Evolutionary conservation across 37 sponge, comb jelly and placozoan genomes (phyloP).

Genomic region (Diacarnus erythraeanus): DNA sequence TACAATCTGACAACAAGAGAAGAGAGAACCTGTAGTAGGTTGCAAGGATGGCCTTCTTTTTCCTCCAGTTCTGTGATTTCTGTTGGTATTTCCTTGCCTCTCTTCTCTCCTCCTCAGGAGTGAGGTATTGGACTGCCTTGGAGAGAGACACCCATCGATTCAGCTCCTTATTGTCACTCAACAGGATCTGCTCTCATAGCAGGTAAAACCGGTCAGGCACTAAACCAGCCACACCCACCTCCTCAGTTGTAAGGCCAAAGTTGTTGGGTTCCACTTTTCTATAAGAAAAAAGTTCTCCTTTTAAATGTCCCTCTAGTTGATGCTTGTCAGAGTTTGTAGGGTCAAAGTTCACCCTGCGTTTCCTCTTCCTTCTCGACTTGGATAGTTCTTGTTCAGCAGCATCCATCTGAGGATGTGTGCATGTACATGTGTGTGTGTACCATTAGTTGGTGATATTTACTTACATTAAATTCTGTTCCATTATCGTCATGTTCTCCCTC

Average conservation of each 20-base stretch:
- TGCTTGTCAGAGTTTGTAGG: not conserved
- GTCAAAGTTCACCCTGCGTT: conserved; percentile 4
- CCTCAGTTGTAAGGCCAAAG: conserved; percentile 89
- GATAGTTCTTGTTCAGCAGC: conserved; percentile 30
- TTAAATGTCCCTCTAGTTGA: not conserved
- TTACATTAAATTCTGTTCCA: conserved; percentile 83
- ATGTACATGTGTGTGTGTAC: conserved; percentile 78
- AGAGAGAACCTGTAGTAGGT: conserved; percentile 41
- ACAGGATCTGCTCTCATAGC: conserved; percentile 61
- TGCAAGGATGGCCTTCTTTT: conserved; percentile 70
- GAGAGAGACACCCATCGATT: conserved; percentile 94
- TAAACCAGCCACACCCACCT: conserved; percentile 50
- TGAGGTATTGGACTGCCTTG: conserved; percentile 84
- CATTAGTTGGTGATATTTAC: not conserved
- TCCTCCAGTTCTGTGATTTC: conserved; percentile 47
- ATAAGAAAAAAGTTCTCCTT: conserved; percentile 39
- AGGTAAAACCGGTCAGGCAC: not conserved
- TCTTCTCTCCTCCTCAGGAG: conserved; percentile 71
- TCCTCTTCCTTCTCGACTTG: conserved; percentile 69
- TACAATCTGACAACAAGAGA: too few species aligned
- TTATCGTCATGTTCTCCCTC: conserved; percentile 53
- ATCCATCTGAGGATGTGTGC: conserved; percentile 67
- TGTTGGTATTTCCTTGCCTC: conserved; percentile 67
- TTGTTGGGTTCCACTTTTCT: conserved; percentile 71
- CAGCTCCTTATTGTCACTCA: conserved; percentile 81